phyloP scores from a whole-genome alignment of 1,140 invertebrate genomes.

The Hirudo medicinalis region DNA sequence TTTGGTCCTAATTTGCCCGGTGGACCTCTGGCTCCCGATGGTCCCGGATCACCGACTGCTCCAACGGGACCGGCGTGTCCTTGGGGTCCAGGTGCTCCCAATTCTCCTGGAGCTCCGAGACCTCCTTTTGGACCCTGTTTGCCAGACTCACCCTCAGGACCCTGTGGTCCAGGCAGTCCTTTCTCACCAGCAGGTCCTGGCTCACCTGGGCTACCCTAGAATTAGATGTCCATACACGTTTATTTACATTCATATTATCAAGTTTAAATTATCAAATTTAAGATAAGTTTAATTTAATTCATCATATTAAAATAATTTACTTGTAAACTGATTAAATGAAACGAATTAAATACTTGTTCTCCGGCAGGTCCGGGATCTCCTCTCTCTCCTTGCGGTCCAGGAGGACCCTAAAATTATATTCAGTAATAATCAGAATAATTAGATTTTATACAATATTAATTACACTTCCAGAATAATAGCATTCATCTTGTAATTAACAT shows the following conservation, averaged over 20 bases:
- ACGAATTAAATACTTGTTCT: slow-evolving; percentile 8
- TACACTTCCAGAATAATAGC: too few relatives aligned
- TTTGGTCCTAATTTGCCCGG: slow-evolving; percentile 13
- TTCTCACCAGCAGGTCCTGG: too few relatives aligned
- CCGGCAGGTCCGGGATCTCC: slow-evolving; percentile 6
- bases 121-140: slow-evolving; percentile 14
- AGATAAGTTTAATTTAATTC: too few relatives aligned
- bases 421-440: too few relatives aligned
- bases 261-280: too few relatives aligned
- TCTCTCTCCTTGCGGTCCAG: slow-evolving; percentile 11
- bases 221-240: too few relatives aligned
- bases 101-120: slow-evolving; percentile 10
- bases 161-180: too few relatives aligned
- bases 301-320: not conserved
- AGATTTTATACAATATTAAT: too few relatives aligned
- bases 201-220: too few relatives aligned
- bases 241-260: too few relatives aligned
- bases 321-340: not conserved
- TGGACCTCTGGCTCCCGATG: slow-evolving; percentile 5
- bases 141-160: slow-evolving; percentile 7
- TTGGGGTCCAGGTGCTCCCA: slow-evolving; percentile 15
- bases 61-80: slow-evolving; percentile 2
- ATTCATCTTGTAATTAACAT: too few relatives aligned
- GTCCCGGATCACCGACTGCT: slow-evolving; percentile 7
- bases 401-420: not conserved